Evolutionary conservation across 2,113 vertebrate genomes (phyloP), one percentile per base, ranked within the genome.

Genomic region (Cavia porcellus): DNA sequence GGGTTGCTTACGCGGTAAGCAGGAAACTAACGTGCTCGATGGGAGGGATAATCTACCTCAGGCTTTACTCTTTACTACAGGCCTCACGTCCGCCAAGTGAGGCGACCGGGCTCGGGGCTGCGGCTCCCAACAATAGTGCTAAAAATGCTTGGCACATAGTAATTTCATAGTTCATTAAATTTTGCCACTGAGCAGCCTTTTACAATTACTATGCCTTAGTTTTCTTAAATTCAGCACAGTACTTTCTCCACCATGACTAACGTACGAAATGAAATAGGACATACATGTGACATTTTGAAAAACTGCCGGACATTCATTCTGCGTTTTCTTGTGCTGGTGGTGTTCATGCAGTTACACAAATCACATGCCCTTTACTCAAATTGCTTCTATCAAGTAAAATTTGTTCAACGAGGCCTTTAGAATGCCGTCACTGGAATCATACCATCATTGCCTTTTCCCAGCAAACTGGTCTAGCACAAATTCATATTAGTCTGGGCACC

Each of bases 231-330:
- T 61, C 68, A 90, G 62, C 81, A 52, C 20, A 55, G 22, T 4
- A 66, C 47, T 72, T 72, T 85, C 70, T n/a, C 79, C 81, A 42
- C 32, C 38, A 94, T 45, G 70, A 55, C 14, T 61, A 93, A 86
- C 20, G 10, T 9, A 59, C 20, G 42, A 24, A 80, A 59, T 66
- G 25, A 74, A 57, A 74, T 24, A 68, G 30, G 80, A 72, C 25
- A 25, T 5, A 5, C 5, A 30, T 2, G 7, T 0, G 50, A n/a
- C 22, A 66, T 4, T 4, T 2, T 75, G 11, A 32, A 64, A n/a
- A 72, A 25, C 59, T 3, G 1, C 24, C 64, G 83, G 55, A 1
- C 11, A 4, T 45, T 64, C 52, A 7, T 72, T 64, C 59, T 79
- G 20, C n/a, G 7, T 30, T 38, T 5, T 52, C n/a, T 59, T 17